Evolutionary conservation across 2,113 vertebrate genomes (phyloP).

Genomic region (Brachirus orientalis): DNA sequence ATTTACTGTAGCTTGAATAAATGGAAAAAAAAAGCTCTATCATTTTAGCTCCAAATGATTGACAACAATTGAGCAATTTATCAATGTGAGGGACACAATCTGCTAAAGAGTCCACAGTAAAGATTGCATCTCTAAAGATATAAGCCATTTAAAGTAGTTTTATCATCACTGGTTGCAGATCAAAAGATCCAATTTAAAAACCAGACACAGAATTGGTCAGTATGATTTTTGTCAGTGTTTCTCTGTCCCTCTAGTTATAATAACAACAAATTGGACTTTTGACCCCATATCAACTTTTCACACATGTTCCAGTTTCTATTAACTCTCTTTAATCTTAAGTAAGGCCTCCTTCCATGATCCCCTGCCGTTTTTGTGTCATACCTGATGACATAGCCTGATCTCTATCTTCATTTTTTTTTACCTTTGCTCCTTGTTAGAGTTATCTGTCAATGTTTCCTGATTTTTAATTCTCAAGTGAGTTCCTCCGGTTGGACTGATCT

Average conservation of each 20-base stretch:
- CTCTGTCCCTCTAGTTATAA: neutral
- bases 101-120: too few relatives aligned
- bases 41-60: too few relatives aligned
- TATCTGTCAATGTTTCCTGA: conserved; percentile 28
- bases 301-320: neutral
- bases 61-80: too few relatives aligned
- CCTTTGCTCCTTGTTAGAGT: conserved; percentile 22
- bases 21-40: too few relatives aligned
- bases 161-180: neutral
- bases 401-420: conserved; percentile 20
- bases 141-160: neutral
- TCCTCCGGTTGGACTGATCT: conserved; percentile 19
- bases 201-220: neutral
- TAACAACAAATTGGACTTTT: too few relatives aligned
- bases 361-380: neutral
- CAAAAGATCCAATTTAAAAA: neutral
- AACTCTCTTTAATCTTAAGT: neutral
- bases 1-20: neutral
- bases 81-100: too few relatives aligned
- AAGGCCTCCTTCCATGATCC: conserved; percentile 11
- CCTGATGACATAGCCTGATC: neutral
- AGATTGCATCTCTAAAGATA: too few relatives aligned
- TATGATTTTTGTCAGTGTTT: neutral
- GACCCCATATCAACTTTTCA: too few relatives aligned
- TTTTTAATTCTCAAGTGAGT: conserved; percentile 4